Conservation (phyloP, 2,113 vertebrate species). For the Arvicanthis niloticus region DNA sequence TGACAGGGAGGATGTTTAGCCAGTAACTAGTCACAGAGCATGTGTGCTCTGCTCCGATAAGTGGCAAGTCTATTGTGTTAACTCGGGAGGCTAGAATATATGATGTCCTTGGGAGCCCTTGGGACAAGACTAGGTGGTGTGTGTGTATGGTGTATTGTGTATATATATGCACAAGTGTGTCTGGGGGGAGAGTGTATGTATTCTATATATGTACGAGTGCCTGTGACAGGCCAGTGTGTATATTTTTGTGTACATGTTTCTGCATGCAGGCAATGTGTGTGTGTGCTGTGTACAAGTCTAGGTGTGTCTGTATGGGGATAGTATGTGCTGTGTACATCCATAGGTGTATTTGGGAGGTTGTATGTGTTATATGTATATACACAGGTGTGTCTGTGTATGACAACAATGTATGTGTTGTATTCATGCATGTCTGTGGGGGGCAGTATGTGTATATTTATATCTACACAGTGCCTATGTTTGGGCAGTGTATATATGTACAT, state of each 20-base stretch:
- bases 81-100: not conserved
- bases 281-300: not conserved
- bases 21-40: no score
- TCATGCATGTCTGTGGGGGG: not conserved
- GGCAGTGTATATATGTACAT: not conserved
- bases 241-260: not conserved
- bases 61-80: not conserved
- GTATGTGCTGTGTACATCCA: not conserved
- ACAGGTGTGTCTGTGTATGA: not conserved
- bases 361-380: not conserved
- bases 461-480: not conserved
- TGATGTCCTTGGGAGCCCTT: not conserved
- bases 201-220: not conserved
- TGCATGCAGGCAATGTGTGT: not conserved
- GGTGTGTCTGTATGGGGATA: not conserved
- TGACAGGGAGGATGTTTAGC: not conserved
- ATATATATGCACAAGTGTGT: not conserved
- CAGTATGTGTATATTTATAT: not conserved
- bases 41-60: not conserved
- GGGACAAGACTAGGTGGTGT: not conserved
- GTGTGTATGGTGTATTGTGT: not conserved
- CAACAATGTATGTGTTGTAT: not conserved
- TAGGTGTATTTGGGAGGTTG: not conserved
- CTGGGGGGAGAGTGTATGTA: not conserved
- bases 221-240: not conserved